phyloP scores from a whole-genome alignment of 1,140 invertebrate species.

The Drosophila gunungcola region DNA sequence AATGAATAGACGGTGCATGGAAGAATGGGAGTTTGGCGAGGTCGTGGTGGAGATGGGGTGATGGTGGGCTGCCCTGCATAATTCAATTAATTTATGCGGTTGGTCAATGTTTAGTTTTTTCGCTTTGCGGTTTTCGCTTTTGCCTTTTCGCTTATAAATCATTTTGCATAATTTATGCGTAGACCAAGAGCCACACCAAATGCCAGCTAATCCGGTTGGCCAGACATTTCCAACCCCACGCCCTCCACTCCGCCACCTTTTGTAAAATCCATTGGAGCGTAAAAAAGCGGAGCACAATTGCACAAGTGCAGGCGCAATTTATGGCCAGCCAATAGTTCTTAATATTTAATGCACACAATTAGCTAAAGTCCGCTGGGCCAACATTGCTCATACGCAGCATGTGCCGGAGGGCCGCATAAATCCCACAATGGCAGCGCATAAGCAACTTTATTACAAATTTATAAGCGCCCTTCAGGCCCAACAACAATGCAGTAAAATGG shows the following conservation, averaged over 20 bases:
- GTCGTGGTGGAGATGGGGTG: neutral
- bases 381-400: slow-evolving; percentile 60
- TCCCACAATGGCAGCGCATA: slow-evolving; percentile 38
- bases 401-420: slow-evolving; percentile 26
- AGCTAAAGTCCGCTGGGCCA: slow-evolving; percentile 37
- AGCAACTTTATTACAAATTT: slow-evolving; percentile 77
- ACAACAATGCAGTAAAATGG: slow-evolving; percentile 66
- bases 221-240: neutral
- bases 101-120: slow-evolving; percentile 78
- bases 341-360: slow-evolving; percentile 73
- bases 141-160: slow-evolving; percentile 69
- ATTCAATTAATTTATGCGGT: slow-evolving; percentile 82
- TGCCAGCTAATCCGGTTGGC: slow-evolving; percentile 33
- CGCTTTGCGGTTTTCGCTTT: slow-evolving; percentile 51
- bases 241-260: neutral
- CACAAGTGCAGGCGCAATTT: slow-evolving; percentile 40
- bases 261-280: slow-evolving; percentile 22
- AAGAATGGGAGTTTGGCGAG: neutral
- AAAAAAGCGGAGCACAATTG: slow-evolving; percentile 46
- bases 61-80: slow-evolving; percentile 48
- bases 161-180: slow-evolving; percentile 80
- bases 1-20: slow-evolving; percentile 42
- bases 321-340: slow-evolving; percentile 66
- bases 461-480: slow-evolving; percentile 77
- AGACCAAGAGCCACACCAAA: slow-evolving; percentile 13